Percentiles rank a stretch among this genome's conserved stretches.
phyloP scores from a whole-genome alignment of 2,113 vertebrate genomes.

The Passer domesticus region DNA sequence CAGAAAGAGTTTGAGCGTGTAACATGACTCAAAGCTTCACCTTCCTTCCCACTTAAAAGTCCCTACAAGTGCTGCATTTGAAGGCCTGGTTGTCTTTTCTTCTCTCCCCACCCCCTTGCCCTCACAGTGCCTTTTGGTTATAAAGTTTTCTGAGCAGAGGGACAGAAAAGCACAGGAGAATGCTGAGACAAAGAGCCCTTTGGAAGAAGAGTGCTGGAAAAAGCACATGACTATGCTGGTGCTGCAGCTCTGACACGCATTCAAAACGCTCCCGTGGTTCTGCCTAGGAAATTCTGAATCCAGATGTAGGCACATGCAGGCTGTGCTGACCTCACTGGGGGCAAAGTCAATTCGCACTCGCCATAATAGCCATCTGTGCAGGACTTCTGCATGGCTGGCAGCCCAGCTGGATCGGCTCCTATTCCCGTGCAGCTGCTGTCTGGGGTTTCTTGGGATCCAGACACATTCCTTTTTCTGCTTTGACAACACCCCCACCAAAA shows the following conservation, averaged over 20 bases:
- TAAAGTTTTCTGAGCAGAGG: not conserved
- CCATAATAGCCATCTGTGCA: not conserved
- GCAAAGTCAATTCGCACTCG: not conserved
- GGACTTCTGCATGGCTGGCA: not conserved
- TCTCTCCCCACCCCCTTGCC: not conserved
- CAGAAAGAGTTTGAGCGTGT: not conserved
- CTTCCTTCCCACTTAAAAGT: not conserved
- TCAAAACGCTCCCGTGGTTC: not conserved
- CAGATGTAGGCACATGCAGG: not conserved
- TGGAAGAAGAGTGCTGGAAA: not conserved
- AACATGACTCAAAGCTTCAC: not conserved
- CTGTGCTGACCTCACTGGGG: not conserved
- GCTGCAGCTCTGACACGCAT: rapidly evolving
- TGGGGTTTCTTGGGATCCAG: not conserved
- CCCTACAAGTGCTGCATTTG: not conserved
- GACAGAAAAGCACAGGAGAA: not conserved
- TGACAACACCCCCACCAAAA: not conserved
- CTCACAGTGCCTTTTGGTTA: not conserved
- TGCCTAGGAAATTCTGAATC: not conserved
- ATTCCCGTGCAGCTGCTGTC: not conserved
- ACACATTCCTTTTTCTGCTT: not conserved
- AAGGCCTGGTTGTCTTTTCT: not conserved
- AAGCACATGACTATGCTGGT: not conserved
- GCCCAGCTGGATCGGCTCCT: not conserved
- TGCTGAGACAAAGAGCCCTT: not conserved